Base-by-base conservation (phyloP, 2,888 invertebrate genomes). In the Hecatera dysodea region DNA sequence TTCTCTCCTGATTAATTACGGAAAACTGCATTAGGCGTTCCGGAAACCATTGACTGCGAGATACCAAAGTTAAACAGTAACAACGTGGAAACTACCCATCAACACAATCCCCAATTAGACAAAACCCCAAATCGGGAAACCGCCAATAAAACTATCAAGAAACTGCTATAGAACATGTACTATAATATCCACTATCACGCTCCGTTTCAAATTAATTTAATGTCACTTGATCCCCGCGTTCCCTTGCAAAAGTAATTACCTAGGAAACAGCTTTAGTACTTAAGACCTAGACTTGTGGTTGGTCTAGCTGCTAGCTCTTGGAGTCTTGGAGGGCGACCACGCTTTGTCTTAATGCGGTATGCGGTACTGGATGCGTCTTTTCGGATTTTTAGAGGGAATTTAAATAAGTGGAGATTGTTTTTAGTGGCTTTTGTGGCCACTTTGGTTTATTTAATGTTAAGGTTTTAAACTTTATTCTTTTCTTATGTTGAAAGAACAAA, bases 231-330 rank as follows among this genome's bases (percentile, higher is more conserved):
- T 83, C 77, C 83, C 29, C 22, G 56, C 70, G 74, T 75, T 69
- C 76, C 67, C 64, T 77, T 76, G 81, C 75, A 74, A 85, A 86
- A 88, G 87, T 88, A 88, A 86, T 88, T 87, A 83, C 82, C 78
- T 79, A 75, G 86, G 81, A 86, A 39, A 87, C 82, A 82, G 83
- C 83, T 87, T 86, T 82, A 84, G 83, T 79, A 64, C 82, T 78
- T 82, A 85, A 86, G 82, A 83, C 69, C 84, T 78, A 82, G 84
- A 75, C 72, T 80, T 75, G 78, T 66, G 80, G 74, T 67, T 60
- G 73, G 67, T 81, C 83, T 86, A 80, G 78, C 75, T 74, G 72
- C 82, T 79, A 78, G 80, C 78, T 78, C 73, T 78, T n/a, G n/a
- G n/a, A 73, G 78, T 74, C 72, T 80, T 65, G 57, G 60, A 69